Evolutionary conservation across 2,113 vertebrate species (phyloP).

Genomic region (Galbula dea): DNA sequence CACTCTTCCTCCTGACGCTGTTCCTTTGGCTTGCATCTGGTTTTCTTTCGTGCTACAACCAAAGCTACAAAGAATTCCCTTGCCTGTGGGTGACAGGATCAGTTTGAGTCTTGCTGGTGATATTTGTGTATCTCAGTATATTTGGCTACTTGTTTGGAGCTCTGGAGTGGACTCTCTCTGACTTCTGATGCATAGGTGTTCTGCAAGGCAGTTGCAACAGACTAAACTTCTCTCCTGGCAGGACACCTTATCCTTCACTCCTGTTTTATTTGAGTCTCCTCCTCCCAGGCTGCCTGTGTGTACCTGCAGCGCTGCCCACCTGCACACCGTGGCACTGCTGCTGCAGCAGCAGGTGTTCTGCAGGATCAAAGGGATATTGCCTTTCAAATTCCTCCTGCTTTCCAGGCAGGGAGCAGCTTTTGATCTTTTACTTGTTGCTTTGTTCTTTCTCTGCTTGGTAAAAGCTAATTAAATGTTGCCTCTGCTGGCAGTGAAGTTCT

Average conservation of each 20-base stretch:
- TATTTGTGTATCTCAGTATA: background rate
- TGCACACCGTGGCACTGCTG: background rate
- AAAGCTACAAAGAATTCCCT: background rate
- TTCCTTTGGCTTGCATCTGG: background rate
- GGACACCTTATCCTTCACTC: background rate
- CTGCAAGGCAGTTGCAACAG: background rate
- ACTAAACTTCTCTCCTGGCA: background rate
- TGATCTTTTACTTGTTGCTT: background rate
- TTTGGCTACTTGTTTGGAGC: background rate
- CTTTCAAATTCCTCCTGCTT: background rate
- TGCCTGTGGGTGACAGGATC: background rate
- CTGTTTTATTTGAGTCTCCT: background rate
- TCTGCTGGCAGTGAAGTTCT: background rate
- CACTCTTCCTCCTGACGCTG: background rate
- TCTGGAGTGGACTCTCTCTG: background rate
- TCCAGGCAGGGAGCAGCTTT: background rate
- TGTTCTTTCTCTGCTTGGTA: background rate
- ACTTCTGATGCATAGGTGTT: background rate
- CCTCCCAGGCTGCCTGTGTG: rapidly evolving
- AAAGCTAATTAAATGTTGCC: background rate
- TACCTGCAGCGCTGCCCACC: background rate
- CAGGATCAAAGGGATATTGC: background rate
- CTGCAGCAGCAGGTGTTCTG: background rate
- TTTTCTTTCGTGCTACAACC: background rate
- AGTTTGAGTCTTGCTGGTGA: background rate